Conservation (phyloP, 2,888 invertebrate species). For the Allygus modestus region DNA sequence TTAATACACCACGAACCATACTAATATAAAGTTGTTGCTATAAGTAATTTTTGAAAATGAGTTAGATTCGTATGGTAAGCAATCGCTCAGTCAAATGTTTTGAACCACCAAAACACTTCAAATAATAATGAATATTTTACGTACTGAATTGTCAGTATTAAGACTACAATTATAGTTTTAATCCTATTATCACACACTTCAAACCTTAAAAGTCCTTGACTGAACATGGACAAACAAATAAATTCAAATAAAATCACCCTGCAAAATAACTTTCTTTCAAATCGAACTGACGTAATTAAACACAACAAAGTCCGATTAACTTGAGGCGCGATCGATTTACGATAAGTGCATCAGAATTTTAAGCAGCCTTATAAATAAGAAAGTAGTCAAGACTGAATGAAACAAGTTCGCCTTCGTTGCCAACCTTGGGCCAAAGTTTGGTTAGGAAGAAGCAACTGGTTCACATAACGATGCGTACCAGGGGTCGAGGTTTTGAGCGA, state of each 20-base stretch:
- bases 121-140: too few relatives aligned
- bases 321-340: background rate
- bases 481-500: conserved; percentile 25
- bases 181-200: too few relatives aligned
- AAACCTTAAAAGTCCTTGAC: too few relatives aligned
- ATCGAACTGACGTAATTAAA: background rate
- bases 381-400: conserved; percentile 14
- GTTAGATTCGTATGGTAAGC: too few relatives aligned
- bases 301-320: background rate
- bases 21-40: too few relatives aligned
- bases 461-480: background rate
- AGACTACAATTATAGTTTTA: too few relatives aligned
- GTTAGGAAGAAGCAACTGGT: conserved; percentile 27
- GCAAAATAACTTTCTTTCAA: background rate
- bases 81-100: too few relatives aligned
- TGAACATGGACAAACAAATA: too few relatives aligned
- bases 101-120: too few relatives aligned
- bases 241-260: background rate
- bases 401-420: background rate
- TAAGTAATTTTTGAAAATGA: too few relatives aligned
- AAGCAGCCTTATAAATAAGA: conserved; percentile 17
- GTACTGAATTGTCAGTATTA: too few relatives aligned
- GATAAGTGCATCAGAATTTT: conserved; percentile 7
- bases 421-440: background rate
- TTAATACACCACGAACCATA: too few relatives aligned